Percentiles rank a stretch among this genome's conserved stretches.
phyloP scores from a whole-genome alignment of 1,140 invertebrate species.

The Zaprionus gabonicus region DNA sequence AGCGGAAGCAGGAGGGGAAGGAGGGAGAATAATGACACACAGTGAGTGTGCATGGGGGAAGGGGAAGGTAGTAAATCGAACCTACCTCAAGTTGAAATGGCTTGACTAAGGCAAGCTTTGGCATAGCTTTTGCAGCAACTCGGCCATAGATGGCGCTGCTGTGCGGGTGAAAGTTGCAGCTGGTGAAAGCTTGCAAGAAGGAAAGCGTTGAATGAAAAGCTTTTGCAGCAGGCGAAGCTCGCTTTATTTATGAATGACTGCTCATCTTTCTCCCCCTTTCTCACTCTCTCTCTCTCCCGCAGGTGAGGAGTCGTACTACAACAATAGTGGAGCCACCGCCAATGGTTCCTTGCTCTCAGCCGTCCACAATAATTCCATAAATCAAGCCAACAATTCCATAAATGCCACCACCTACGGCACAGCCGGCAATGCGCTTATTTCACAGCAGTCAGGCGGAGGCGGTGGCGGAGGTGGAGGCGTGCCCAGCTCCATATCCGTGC shows the following conservation, averaged over 20 bases:
- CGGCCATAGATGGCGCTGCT: constrained; percentile 52
- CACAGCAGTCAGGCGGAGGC: constrained; percentile 53
- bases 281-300: neutral
- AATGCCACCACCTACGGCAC: constrained; percentile 75
- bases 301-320: constrained; percentile 83
- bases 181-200: neutral
- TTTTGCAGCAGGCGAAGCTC: constrained; percentile 23
- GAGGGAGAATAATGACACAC: neutral
- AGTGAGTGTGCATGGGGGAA: neutral
- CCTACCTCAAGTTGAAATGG: constrained; percentile 62
- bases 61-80: constrained; percentile 20
- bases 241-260: constrained; percentile 64
- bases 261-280: constrained; percentile 3
- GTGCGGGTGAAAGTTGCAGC: constrained; percentile 39
- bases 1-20: neutral
- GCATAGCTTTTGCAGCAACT: constrained; percentile 5
- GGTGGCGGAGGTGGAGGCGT: constrained; percentile 65
- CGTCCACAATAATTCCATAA: constrained; percentile 84
- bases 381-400: constrained; percentile 79
- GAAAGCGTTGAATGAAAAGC: constrained; percentile 47
- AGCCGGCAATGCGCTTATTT: constrained; percentile 61
- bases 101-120: constrained; percentile 48
- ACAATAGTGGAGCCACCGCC: constrained; percentile 65
- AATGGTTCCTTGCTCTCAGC: constrained; percentile 79
- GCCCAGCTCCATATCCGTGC: constrained; percentile 82